Evolutionary conservation across 1,140 invertebrate genomes (phyloP), one percentile per base, ranked within the genome.

Genomic region (Ostrea denselamellosa): DNA sequence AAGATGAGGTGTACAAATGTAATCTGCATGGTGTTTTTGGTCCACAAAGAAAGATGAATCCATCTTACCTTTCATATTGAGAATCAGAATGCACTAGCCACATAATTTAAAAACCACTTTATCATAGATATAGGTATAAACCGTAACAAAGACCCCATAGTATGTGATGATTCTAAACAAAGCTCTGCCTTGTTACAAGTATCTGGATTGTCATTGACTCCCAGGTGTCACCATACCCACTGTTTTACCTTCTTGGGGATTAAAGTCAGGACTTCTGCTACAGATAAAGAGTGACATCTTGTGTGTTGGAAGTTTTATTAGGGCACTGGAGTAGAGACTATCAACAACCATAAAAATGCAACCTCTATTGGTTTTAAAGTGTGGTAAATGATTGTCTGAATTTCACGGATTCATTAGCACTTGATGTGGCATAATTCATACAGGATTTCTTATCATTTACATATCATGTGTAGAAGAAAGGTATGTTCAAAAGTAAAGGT

Each of bases 91-190:
- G 68, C 68, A 77, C 28, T 34, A 34, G 68, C 68, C 68, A 28
- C 25, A 25, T 77, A 77, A 77, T 77, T 77, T 77, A 77, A 77
- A 77, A 25, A 77, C 28, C 68, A 22, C 28, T 77, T 77, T 77
- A 77, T 77, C 68, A 77, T 77, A 77, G 28, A 25, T 77, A 77
- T 25, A 34, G 68, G 68, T 77, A 44, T 44, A 77, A 77, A 14
- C 68, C 28, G 34, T 14, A 77, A 77, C 68, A 77, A 77, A 77
- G 68, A 77, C 68, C 25, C 14, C 14, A 77, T 77, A 77, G 68
- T 77, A 77, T 77, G 68, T 77, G 68, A 77, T 77, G 68, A 77
- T 77, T 77, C 68, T 77, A 77, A 77, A 77, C 68, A 77, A 77
- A 28, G 68, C 68, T 10, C 68, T 34, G 68, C 28, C 68, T 28